phyloP scores from a whole-genome alignment of 2,113 vertebrate genomes.

The Silurus glanis region DNA sequence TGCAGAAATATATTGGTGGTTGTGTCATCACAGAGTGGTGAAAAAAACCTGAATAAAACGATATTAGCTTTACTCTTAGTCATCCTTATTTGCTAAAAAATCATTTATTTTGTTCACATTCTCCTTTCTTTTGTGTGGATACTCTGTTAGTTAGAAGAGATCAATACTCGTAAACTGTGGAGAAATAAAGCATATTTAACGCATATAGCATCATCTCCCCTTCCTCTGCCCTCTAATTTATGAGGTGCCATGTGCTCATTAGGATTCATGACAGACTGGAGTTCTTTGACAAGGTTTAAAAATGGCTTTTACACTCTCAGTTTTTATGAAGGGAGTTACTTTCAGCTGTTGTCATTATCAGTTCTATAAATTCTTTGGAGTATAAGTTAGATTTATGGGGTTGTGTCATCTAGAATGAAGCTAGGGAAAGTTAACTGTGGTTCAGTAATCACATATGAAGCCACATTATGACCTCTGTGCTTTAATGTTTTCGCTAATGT shows the following conservation, averaged over 20 bases:
- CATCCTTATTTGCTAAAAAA: neutral
- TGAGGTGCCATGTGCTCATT: slow-evolving; percentile 13
- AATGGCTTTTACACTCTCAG: neutral
- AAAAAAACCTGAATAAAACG: neutral
- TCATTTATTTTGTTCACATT: neutral
- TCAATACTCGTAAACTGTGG: neutral
- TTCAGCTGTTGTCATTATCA: neutral
- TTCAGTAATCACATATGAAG: too few relatives aligned
- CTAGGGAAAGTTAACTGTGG: neutral
- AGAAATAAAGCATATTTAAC: slow-evolving; percentile 3
- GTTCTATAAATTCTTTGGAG: neutral
- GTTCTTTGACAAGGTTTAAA: slow-evolving; percentile 1
- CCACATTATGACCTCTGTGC: neutral
- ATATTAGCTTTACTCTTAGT: neutral
- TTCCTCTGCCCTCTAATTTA: slow-evolving; percentile 16
- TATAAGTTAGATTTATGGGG: neutral
- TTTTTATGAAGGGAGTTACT: neutral
- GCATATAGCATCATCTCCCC: neutral
- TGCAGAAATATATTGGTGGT: neutral
- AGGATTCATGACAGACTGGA: neutral
- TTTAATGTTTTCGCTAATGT: neutral
- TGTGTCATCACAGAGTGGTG: neutral
- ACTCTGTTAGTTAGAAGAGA: neutral
- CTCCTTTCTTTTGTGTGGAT: neutral
- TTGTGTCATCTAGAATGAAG: neutral